Base-by-base conservation (phyloP, 2,797 vertebrate genomes). In the Loriculus beryllinus region DNA sequence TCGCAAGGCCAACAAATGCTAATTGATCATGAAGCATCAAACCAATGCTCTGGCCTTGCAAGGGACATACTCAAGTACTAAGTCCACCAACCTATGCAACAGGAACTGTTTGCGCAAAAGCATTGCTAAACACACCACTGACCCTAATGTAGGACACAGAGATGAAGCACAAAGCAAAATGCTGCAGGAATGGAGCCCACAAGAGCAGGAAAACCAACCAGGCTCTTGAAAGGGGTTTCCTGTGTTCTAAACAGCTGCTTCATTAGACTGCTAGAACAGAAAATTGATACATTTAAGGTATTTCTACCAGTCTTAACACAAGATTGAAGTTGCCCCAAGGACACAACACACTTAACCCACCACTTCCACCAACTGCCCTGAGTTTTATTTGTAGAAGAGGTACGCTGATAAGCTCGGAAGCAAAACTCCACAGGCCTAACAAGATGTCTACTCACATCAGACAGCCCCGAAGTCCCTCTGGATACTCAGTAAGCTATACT, bases 71-170 rank as follows among this genome's bases (percentile, higher is more conserved):
- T 39, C 23, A 62, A 35, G 8, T 76, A 16, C 77, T 26, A 92
- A 90, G 82, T 91, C 85, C 95, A 69, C 54, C 47, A 76, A 70
- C 16, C 77, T 16, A 11, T 5, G 28, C 47, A 80, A 33, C 19
- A 37, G 60, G 35, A 57, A 20, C 18, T 56, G 26, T 67, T 62
- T 95, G 71, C 37, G 10, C 16, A 2, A 75, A 74, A 28, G 22
- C 6, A 5, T 17, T 0, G 1, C 48, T 10, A 4, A 54, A 56
- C 3, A 2, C 52, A 37, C 4, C 33, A 4, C 31, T 29, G 37
- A 81, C 40, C 33, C 47, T 4, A 40, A 21, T 12, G 8, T n/a
- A 43, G 48, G n/a, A 51, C 28, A 52, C 7, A 17, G 22, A 3
- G 2, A 37, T 12, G 16, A 83, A 76, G 51, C 59, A 84, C 54